Conservation (phyloP, 2,113 vertebrate genomes). For the Microcebus jonahi region DNA sequence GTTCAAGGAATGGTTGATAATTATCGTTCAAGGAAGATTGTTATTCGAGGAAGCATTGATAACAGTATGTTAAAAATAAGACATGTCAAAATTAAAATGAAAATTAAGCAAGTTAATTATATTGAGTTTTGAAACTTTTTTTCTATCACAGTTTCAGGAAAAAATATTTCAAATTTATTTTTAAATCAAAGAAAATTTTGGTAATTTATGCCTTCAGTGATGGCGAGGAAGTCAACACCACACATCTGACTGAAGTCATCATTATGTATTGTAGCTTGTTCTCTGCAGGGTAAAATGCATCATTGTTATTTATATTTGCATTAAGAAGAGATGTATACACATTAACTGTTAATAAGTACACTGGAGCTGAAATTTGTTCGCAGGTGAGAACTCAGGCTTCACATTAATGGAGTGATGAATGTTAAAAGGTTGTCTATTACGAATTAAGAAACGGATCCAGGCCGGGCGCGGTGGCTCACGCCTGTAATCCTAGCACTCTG, state of each 20-base stretch:
- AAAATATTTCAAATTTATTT: background rate
- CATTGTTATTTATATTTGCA: background rate
- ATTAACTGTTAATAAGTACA: background rate
- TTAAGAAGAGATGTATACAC: background rate
- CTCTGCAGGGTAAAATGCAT: background rate
- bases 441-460: background rate
- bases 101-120: background rate
- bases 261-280: background rate
- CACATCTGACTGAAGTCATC: background rate
- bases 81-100: background rate
- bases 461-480: too few species aligned
- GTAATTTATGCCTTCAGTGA: background rate
- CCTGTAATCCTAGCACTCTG: too few species aligned
- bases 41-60: background rate
- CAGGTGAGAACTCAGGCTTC: background rate
- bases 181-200: fast-evolving
- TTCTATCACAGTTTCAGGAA: fast-evolving
- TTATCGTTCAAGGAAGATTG: too few species aligned
- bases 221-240: background rate
- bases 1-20: too few species aligned
- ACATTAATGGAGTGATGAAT: background rate
- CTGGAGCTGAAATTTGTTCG: background rate
- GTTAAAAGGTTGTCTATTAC: background rate
- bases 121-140: background rate
- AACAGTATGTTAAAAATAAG: fast-evolving